Evolutionary conservation across 2,113 vertebrate species (phyloP).

Genomic region (Osmerus mordax): DNA sequence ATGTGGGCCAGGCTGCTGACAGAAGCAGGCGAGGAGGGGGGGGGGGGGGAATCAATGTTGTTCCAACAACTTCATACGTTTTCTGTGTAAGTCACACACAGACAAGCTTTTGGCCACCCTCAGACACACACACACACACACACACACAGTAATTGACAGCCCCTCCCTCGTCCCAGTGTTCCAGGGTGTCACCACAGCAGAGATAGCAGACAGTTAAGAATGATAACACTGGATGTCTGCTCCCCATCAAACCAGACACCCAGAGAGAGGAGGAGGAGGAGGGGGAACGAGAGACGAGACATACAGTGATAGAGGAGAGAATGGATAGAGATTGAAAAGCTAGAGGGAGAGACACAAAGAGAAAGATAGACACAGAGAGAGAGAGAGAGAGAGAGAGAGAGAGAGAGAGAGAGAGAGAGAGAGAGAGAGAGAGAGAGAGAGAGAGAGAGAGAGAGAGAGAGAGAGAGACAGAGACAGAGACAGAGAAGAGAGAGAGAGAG

Average conservation of each 20-base stretch:
- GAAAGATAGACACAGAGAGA: no score
- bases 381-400: no score
- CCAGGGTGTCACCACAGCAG: constrained; percentile 15
- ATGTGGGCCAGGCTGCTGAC: background rate
- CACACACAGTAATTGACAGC: constrained; percentile 5
- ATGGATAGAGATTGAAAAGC: no score
- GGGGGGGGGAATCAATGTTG: background rate
- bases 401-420: no score
- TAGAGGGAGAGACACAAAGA: no score
- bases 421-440: constrained; percentile 7
- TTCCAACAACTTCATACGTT: background rate
- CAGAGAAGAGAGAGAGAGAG: no score
- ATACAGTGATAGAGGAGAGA: no score
- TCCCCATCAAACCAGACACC: constrained; percentile 18
- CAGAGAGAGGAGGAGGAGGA: background rate
- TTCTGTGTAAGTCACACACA: background rate
- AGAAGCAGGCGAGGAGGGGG: background rate
- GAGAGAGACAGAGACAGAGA: no score
- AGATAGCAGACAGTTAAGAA: constrained; percentile 17
- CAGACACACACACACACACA: constrained; percentile 2
- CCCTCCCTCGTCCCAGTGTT: background rate
- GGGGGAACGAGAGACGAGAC: background rate
- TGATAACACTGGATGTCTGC: constrained; percentile 18
- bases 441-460: background rate
- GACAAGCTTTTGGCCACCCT: background rate